Base-by-base conservation (phyloP, 2,888 invertebrate genomes). In the Lasius platythorax region DNA sequence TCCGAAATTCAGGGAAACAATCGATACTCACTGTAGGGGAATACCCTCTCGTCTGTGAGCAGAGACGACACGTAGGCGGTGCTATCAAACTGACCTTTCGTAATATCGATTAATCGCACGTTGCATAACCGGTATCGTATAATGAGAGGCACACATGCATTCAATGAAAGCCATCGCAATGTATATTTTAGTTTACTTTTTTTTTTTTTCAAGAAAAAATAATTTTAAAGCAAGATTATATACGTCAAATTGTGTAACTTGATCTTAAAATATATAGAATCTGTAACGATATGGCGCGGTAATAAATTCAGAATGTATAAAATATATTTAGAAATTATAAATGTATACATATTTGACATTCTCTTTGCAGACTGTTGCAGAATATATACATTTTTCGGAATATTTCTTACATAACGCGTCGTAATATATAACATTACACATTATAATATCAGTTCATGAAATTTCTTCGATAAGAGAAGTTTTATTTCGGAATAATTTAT, bases 41-140 rank as follows among this genome's bases (percentile, higher is more conserved):
- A 89, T 88, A 89, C 84, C 90, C 85, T 78, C 50, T 50, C 67
- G 79, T 78, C 76, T 82, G 37, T 83, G 67, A 85, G 76, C 58
- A 30, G 73, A 72, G 83, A 87, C 84, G 83, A 84, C 40, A 72
- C 83, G 58, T 58, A 76, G 64, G 40, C 82, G 66, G 58, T 84
- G 61, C 86, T 85, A 83, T 82, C 79, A 84, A 86, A 90, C 89
- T 90, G 89, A 90, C 90, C 90, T 90, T 87, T 87, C 90, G 23
- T 64, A 88, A 89, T 89, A 89, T 90, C 89, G 90, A 89, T 90
- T 90, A 87, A 89, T 87, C 82, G 61, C 70, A 76, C 50, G 82
- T 89, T 89, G 85, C 66, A 85, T 87, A 89, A 88, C 85, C 83
- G 53, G 74, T 33, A 56, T 76, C 64, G n/a, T 58, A 18, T 56